Conservation (phyloP, 2,888 invertebrate genomes). For the Rotaria sp. region DNA sequence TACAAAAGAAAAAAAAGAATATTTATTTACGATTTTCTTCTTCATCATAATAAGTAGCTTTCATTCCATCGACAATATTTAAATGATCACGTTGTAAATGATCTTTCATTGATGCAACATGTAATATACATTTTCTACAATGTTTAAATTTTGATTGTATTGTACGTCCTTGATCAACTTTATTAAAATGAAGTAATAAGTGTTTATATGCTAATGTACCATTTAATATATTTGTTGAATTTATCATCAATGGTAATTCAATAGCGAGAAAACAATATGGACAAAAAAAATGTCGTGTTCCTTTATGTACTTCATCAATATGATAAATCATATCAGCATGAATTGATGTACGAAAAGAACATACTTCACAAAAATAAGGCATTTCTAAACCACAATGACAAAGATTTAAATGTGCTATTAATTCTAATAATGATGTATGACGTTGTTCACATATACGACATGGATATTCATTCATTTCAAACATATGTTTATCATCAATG, state of each 20-base stretch:
- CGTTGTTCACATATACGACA: slow-evolving; percentile 40
- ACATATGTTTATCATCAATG: slow-evolving; percentile 37
- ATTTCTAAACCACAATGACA: slow-evolving; percentile 40
- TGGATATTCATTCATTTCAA: slow-evolving; percentile 36
- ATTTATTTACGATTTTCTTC: neutral
- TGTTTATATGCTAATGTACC: slow-evolving; percentile 33
- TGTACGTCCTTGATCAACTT: slow-evolving; percentile 33
- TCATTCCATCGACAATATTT: slow-evolving; percentile 25
- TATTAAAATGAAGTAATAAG: slow-evolving; percentile 37
- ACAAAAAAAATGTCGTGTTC: slow-evolving; percentile 38
- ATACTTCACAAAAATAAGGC: slow-evolving; percentile 41
- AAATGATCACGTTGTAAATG: slow-evolving; percentile 39
- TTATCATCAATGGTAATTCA: slow-evolving; percentile 28
- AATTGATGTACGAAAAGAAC: slow-evolving; percentile 41
- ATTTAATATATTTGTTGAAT: neutral
- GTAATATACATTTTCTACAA: slow-evolving; percentile 40
- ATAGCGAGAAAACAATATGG: slow-evolving; percentile 39
- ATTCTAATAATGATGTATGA: slow-evolving; percentile 29
- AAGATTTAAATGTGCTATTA: slow-evolving; percentile 36
- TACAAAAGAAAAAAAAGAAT: too few species aligned
- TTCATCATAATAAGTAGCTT: slow-evolving; percentile 1
- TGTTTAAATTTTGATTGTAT: slow-evolving; percentile 40
- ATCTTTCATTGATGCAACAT: slow-evolving; percentile 37
- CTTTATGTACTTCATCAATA: slow-evolving; percentile 38
- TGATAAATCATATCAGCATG: slow-evolving; percentile 40